These are phyloP conservation scores for Addax nasomaculatus DNA, from an alignment of 2,113 vertebrate species.

Conservation along the genomic window DNA sequence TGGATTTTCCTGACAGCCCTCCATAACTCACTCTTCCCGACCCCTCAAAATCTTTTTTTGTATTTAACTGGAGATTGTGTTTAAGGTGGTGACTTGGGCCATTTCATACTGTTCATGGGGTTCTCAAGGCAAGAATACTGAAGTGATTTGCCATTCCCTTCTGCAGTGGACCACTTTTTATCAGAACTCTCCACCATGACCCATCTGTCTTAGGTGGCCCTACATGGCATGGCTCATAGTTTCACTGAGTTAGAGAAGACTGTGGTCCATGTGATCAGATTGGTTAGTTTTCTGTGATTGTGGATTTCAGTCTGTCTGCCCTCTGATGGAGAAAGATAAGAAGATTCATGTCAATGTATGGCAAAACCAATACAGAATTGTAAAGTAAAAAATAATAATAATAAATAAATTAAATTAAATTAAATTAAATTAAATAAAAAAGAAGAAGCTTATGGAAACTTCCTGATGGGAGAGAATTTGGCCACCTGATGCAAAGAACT, in stretches of 20 bases:
- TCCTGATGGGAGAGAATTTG: not conserved
- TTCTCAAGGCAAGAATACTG: not conserved
- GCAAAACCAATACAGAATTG: no score
- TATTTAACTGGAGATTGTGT: not conserved
- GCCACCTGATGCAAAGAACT: not conserved
- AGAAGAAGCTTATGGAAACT: not conserved
- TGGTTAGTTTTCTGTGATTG: not conserved
- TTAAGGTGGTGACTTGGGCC: not conserved
- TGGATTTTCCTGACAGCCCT: not conserved
- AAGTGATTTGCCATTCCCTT: not conserved
- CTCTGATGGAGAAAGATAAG: not conserved
- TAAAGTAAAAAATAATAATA: no score
- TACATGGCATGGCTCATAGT: not conserved
- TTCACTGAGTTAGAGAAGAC: not conserved
- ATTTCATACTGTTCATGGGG: not conserved
- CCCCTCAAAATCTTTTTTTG: not conserved
- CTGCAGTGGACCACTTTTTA: not conserved
- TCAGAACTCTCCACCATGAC: not conserved
- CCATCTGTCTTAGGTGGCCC: not conserved
- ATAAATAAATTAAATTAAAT: no score
- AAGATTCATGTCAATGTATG: no score
- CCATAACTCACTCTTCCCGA: not conserved
- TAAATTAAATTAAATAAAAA: no score
- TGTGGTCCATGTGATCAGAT: not conserved
- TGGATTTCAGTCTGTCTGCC: not conserved